These are phyloP conservation scores for Salticus scenicus DNA, from an alignment of 2,888 invertebrate species.

Conservation along the genomic window DNA sequence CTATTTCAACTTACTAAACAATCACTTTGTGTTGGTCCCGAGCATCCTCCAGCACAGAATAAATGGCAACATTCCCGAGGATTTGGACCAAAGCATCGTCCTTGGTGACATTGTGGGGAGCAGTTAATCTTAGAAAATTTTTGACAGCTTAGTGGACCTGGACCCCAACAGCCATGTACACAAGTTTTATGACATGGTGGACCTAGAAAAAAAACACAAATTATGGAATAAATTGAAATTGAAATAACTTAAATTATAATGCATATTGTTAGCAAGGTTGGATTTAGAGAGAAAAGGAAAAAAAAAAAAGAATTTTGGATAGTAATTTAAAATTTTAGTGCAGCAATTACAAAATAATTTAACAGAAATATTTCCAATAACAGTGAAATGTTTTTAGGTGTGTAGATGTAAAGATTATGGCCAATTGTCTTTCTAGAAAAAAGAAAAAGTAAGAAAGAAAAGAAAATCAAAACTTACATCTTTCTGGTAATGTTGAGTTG, in stretches of 20 bases:
- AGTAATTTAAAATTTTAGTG: too few species aligned
- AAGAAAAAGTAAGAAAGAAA: too few species aligned
- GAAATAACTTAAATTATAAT: background rate
- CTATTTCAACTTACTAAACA: constrained; percentile 88
- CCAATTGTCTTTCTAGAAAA: too few species aligned
- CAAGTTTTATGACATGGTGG: constrained; percentile 79
- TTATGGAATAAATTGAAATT: background rate
- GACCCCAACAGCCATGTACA: constrained; percentile 94
- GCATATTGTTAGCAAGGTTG: background rate
- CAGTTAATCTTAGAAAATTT: constrained; percentile 94
- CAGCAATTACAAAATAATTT: too few species aligned
- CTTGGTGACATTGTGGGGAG: constrained; percentile 94
- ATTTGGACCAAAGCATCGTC: constrained; percentile 93
- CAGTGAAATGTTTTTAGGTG: too few species aligned
- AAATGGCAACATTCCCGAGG: constrained; percentile 96
- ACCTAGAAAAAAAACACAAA: constrained; percentile 71
- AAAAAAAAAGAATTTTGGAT: background rate
- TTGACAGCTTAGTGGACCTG: constrained; percentile 93
- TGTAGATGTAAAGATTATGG: too few species aligned
- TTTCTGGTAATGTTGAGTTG: constrained; percentile 86
- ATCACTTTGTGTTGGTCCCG: constrained; percentile 93
- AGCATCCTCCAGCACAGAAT: constrained; percentile 98
- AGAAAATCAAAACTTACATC: constrained; percentile 86
- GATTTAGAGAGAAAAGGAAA: background rate
- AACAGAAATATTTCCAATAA: too few species aligned